Evolutionary conservation across 1,140 invertebrate species (phyloP), one percentile per base, ranked within the genome.

Genomic region (Stegodyphus dumicola): DNA sequence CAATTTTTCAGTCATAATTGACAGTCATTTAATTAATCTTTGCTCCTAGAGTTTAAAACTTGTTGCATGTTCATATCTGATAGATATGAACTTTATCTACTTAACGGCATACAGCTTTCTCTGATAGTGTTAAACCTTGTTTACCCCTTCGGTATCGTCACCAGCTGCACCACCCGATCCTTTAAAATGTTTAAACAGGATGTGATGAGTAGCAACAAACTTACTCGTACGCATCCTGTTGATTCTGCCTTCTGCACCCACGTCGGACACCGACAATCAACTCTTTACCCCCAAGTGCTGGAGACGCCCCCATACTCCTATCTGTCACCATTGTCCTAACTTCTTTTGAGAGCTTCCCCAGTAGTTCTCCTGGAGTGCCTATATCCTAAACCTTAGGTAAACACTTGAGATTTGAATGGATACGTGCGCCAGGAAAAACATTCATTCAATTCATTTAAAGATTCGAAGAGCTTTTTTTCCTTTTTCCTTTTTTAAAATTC

Each of bases 341-440:
- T 67, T 67, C 33, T 18, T 67, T 67, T 67, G 17, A 67, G 9
- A 17, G 33, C 66, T 18, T 67, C 66, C 66, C 15, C 17, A 10
- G 10, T 66, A 13, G 65, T 66, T 66, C 13, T 66, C 33, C 66
- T 67, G n/a, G 33, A 67, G 66, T 67, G 66, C 66, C 66, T 18
- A 17, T 67, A 67, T 67, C 66, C 66, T 67, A 15, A 15, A 15
- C 66, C 33, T 67, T 18, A 17, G 66, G n/a, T n/a, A 66, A 67
- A 67, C 66, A 67, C 33, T 67, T 67, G n/a, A 18, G n/a, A 18
- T 67, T 17, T 67, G 66, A 15, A 67, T 67, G 66, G 33, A 67
- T 5, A 67, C n/a, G 17, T 33, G 33, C 33, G 33, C 33, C 33
- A 33, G 33, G 33, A 33, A 33, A 33, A 33, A 33, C 33, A 33